Conservation (phyloP, 2,113 vertebrate species). For the Ginglymostoma cirratum region DNA sequence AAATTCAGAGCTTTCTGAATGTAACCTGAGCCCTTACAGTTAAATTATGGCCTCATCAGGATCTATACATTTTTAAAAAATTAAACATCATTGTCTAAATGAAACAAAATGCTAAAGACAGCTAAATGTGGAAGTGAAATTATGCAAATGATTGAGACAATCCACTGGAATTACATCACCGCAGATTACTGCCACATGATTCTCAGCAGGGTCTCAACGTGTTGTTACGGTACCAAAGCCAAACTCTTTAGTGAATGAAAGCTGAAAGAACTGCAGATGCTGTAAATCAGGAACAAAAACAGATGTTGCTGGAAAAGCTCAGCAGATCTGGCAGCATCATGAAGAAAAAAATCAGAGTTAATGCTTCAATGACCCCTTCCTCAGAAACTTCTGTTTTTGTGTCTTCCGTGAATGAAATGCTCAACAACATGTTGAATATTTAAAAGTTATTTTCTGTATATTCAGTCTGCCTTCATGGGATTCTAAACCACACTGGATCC, state of each 20-base stretch:
- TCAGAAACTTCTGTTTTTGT: no score
- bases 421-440: no score
- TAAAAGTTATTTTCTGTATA: not conserved
- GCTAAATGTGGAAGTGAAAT: constrained; percentile 10
- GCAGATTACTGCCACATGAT: constrained; percentile 19
- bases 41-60: not conserved
- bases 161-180: not conserved
- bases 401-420: no score
- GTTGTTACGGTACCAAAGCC: not conserved
- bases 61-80: not conserved
- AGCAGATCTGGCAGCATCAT: no score
- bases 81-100: not conserved
- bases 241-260: not conserved
- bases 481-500: not conserved
- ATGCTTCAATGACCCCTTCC: no score
- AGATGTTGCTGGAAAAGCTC: no score
- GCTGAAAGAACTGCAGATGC: no score
- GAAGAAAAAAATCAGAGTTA: no score
- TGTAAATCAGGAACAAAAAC: no score
- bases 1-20: not conserved
- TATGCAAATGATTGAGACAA: not conserved
- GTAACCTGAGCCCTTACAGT: not conserved
- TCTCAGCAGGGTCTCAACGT: not conserved
- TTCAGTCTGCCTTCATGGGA: not conserved
- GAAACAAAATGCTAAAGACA: constrained; percentile 6